A percentile compares a stretch with the other conserved stretches of the same genome.
These are phyloP conservation scores for Paralinhomoeus sp. DNA, from an alignment of 2,888 invertebrate species.

Conservation along the genomic window DNA sequence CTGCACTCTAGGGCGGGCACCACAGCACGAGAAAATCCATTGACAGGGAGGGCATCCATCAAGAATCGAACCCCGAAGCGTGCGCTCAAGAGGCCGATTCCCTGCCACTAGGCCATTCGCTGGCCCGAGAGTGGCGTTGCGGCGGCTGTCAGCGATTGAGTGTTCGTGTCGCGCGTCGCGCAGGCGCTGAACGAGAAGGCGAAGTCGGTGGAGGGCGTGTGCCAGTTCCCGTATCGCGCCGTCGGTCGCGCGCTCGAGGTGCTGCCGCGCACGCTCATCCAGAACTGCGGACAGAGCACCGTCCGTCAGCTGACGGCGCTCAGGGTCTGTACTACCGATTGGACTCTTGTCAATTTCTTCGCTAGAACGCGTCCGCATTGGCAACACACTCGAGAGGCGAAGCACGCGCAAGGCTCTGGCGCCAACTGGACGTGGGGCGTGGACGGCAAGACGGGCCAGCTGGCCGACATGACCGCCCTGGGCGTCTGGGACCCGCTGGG, in stretches of 20 bases:
- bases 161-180: too few species aligned
- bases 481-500: conserved; percentile 89
- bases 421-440: conserved; percentile 56
- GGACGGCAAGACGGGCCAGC: conserved; percentile 71
- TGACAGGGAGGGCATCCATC: too few species aligned
- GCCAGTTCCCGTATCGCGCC: conserved; percentile 82
- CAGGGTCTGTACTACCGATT: conserved; percentile 28
- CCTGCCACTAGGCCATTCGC: too few species aligned
- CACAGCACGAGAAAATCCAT: too few species aligned
- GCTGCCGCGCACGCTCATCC: conserved; percentile 82
- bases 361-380: not conserved
- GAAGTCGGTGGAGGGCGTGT: conserved; percentile 44
- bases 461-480: conserved; percentile 67
- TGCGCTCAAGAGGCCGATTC: too few species aligned
- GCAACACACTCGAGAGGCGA: conserved; percentile 32
- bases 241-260: conserved; percentile 83
- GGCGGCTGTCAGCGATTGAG: too few species aligned
- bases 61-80: too few species aligned
- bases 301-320: conserved; percentile 81
- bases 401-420: conserved; percentile 52
- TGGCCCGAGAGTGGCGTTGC: too few species aligned
- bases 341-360: not conserved
- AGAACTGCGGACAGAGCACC: conserved; percentile 93
- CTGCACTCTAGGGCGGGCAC: too few species aligned
- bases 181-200: conserved; percentile 47